These are phyloP conservation scores for Platycercus adscitus DNA, from an alignment of 2,113 vertebrate species.

Conservation along the genomic window DNA sequence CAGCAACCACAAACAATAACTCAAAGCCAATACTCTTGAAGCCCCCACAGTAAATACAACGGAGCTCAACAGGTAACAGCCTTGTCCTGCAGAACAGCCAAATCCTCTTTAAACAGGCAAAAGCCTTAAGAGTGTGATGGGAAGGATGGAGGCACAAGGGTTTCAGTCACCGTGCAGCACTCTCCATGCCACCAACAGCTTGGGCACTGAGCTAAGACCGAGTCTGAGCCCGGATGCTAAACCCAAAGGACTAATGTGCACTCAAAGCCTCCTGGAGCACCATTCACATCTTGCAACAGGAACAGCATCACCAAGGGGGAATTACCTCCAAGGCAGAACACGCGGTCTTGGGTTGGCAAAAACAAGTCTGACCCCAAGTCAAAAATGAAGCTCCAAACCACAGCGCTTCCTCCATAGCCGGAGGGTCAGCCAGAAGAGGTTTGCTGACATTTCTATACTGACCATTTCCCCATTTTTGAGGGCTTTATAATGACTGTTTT, in stretches of 20 bases:
- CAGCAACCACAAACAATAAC: not conserved
- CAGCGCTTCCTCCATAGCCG: not conserved
- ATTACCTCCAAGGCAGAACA: not conserved
- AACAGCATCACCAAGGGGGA: not conserved
- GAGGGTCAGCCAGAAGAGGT: not conserved
- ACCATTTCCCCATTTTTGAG: slow-evolving; percentile 20
- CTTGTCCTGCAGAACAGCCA: not conserved
- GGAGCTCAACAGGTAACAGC: not conserved
- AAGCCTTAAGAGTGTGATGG: fast-evolving
- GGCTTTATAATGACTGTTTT: slow-evolving; percentile 9
- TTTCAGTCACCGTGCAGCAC: not conserved
- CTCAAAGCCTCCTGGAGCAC: not conserved
- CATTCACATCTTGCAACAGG: fast-evolving
- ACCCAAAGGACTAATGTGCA: not conserved
- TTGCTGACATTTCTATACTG: not conserved
- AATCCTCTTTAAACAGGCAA: not conserved
- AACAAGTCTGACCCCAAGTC: not conserved
- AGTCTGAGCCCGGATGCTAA: not conserved
- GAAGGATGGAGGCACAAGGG: not conserved
- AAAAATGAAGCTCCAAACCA: not conserved
- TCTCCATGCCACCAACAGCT: not conserved
- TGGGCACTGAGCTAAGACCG: not conserved
- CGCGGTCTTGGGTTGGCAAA: not conserved
- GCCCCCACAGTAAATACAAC: not conserved
- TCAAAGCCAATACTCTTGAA: not conserved